A percentile compares a stretch with the other conserved stretches of the same genome.
Conservation (phyloP, 2,797 vertebrate genomes). For the Todus mexicanus region DNA sequence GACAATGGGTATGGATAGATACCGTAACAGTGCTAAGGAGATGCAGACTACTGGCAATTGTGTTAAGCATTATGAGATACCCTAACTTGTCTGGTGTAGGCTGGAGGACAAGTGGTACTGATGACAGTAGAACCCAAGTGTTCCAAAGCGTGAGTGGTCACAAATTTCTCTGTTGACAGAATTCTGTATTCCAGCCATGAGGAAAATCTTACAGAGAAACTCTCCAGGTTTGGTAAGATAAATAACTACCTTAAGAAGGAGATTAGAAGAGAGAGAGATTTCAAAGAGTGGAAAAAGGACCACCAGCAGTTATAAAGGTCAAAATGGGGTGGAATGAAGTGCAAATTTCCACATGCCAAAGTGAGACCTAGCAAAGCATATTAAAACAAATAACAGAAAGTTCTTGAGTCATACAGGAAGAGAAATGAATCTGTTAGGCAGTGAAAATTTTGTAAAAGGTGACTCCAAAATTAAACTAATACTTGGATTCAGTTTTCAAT, state of each 20-base stretch:
- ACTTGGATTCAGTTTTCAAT: neutral
- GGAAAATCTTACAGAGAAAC: slow-evolving; percentile 24
- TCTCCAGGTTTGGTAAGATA: neutral
- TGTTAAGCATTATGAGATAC: neutral
- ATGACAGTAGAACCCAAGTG: neutral
- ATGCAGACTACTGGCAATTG: neutral
- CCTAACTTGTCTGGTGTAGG: neutral
- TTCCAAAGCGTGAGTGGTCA: neutral
- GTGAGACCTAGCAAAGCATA: neutral
- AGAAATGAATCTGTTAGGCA: neutral
- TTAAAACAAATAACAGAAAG: neutral
- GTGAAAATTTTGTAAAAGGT: neutral
- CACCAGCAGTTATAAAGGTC: neutral
- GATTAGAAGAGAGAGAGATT: neutral
- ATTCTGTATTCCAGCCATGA: neutral
- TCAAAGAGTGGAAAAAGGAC: neutral
- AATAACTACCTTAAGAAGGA: neutral
- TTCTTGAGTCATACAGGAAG: neutral
- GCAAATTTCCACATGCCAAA: neutral
- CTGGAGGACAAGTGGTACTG: neutral
- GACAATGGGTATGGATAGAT: neutral
- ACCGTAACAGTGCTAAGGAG: neutral
- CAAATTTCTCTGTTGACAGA: neutral
- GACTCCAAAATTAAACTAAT: neutral
- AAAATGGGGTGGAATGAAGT: neutral